Conservation (phyloP, 2,797 vertebrate species). For the Agapornis canus region DNA sequence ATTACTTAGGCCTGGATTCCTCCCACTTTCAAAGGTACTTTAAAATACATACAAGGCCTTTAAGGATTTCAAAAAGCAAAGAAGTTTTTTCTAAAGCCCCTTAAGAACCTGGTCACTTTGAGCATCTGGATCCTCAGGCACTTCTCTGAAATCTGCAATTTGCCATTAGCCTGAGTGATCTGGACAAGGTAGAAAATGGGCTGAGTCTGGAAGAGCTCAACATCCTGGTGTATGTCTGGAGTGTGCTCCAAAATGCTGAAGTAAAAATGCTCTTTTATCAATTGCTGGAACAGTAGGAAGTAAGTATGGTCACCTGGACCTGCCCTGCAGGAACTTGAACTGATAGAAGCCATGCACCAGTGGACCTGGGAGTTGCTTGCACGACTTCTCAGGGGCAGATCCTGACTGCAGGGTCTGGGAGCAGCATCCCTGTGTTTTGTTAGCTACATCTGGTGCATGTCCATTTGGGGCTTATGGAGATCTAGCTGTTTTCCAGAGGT, state of each 20-base stretch:
- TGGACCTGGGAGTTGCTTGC: neutral
- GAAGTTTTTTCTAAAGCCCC: neutral
- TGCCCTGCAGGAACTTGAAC: neutral
- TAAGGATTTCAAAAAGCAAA: neutral
- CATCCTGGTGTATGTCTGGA: neutral
- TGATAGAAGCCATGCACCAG: rapidly evolving
- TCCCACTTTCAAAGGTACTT: neutral
- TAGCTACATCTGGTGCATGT: neutral
- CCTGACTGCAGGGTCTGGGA: neutral
- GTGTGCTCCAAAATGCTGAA: neutral
- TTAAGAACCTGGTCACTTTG: neutral
- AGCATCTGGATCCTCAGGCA: neutral
- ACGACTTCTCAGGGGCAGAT: neutral
- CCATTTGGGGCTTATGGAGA: neutral
- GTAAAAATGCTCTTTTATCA: neutral
- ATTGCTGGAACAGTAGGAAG: neutral
- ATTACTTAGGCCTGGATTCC: neutral
- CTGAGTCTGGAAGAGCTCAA: neutral
- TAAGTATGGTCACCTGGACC: neutral
- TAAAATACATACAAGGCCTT: neutral
- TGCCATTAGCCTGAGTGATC: neutral
- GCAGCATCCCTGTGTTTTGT: neutral
- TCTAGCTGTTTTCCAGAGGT: conserved; percentile 19
- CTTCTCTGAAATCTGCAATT: neutral
- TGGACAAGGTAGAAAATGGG: neutral